These are phyloP conservation scores for Acromyrmex heyeri DNA, from an alignment of 1,140 invertebrate genomes.

Conservation along the genomic window DNA sequence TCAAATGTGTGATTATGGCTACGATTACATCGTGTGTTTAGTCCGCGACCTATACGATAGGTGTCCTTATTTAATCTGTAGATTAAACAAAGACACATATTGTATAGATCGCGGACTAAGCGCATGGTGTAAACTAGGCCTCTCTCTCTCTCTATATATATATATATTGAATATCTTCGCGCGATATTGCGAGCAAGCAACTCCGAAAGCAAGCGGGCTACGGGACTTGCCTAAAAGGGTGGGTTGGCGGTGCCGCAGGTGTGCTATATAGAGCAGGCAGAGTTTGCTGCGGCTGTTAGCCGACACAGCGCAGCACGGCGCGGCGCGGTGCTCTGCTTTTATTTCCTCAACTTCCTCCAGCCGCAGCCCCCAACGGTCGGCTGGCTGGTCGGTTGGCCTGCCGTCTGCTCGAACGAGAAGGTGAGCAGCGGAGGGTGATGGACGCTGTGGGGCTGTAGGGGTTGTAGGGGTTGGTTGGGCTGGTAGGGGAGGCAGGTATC, in stretches of 20 bases:
- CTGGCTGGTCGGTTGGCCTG: slow-evolving; percentile 41
- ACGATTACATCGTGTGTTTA: no score
- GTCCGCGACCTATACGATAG: no score
- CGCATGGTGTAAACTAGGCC: no score
- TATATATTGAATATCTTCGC: neutral
- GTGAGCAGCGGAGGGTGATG: slow-evolving; percentile 50
- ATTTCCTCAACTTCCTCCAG: slow-evolving; percentile 55
- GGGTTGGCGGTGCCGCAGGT: slow-evolving; percentile 44
- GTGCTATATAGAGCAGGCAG: slow-evolving; percentile 2
- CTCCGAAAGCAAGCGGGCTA: neutral
- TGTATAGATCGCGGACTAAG: no score
- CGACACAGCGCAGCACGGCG: slow-evolving; percentile 30
- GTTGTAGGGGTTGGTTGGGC: slow-evolving; percentile 68
- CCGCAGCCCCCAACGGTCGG: slow-evolving; percentile 33
- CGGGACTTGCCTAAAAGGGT: neutral
- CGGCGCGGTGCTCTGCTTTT: slow-evolving; percentile 65
- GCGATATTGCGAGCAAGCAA: neutral
- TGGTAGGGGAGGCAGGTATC: slow-evolving; percentile 82
- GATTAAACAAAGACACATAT: no score
- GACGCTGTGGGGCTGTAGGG: slow-evolving; percentile 58
- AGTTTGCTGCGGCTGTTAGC: slow-evolving; percentile 45
- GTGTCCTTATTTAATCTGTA: no score
- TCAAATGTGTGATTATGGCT: neutral
- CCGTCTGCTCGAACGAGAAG: slow-evolving; percentile 66
- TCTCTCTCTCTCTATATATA: no score